phyloP scores from a whole-genome alignment of 2,797 vertebrate species.

The Ptychadena robeensis region DNA sequence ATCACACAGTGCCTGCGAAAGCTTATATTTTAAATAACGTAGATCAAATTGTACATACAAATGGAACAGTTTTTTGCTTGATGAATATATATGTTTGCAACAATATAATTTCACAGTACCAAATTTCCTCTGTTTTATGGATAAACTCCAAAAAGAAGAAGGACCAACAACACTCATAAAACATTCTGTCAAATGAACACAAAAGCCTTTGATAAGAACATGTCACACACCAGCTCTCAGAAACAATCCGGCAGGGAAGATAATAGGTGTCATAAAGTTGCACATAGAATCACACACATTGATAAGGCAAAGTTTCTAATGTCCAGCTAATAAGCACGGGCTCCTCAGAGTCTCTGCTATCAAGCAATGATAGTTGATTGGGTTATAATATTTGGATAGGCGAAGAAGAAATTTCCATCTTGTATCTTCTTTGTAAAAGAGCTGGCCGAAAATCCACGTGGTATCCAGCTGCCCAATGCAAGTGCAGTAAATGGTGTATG shows the following conservation, averaged over 20 bases:
- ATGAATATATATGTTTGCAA: conserved; percentile 17
- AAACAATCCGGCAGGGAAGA: conserved; percentile 4
- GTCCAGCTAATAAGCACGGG: conserved; percentile 30
- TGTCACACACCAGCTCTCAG: background rate
- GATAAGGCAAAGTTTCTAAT: conserved; percentile 27
- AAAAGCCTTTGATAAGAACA: conserved; percentile 24
- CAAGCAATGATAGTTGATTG: background rate
- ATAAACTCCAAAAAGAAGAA: conserved; percentile 2
- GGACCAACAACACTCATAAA: conserved; percentile 21
- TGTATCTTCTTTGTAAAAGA: conserved; percentile 33
- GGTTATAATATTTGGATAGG: conserved; percentile 16
- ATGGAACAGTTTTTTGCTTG: background rate
- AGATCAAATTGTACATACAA: conserved; percentile 17
- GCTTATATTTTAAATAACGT: conserved; percentile 45
- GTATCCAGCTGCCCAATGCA: conserved; percentile 11
- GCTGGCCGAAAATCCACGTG: conserved; percentile 1
- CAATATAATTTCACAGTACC: conserved; percentile 41
- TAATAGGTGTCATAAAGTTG: background rate
- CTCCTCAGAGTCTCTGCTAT: conserved; percentile 12
- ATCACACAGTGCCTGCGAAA: conserved; percentile 5
- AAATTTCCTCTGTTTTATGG: conserved; percentile 20
- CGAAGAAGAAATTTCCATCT: conserved; percentile 18
- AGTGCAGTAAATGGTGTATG: conserved; percentile 44
- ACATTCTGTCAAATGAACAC: conserved; percentile 17
- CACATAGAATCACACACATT: conserved; percentile 31